Evolutionary conservation across 35 echinoderm and acorn worm species (phyloP), one percentile per base, ranked within the genome.

Genomic region (Apostichopus californicus): DNA sequence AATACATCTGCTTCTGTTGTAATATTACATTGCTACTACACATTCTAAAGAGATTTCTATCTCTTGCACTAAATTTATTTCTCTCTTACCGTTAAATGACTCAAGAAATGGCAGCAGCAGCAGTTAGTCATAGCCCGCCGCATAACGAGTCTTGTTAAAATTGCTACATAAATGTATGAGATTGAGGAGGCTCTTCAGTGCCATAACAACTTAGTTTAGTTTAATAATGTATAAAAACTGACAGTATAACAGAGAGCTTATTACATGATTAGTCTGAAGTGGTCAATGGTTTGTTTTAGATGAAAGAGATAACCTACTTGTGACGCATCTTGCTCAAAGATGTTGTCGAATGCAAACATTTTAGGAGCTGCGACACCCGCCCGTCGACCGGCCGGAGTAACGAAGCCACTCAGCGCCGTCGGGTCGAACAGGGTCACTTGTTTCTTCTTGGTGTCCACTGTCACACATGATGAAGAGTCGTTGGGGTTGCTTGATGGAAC

Each of bases 361-460:
- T 99, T 99, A 17, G 97, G 97, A 18, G 97, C 97, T 4, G 95
- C 93, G 5, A 99, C 95, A 72, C 97, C 97, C 15, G 97, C 93
- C 55, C 97, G 86, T 17, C 97, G 70, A 61, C 90, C 90, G n/a
- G 97, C 95, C 15, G 97, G 88, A 55, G 95, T 95, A 58, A 96
- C 93, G 90, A 93, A 95, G 57, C 93, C 93, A 34, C 77, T 92
- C 80, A 99, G 93, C 81, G 95, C 96, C 18, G 97, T 91, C 6
- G 97, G 97, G 93, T 99, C 97, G 92, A 96, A 99, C 63, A 99
- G 77, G 60, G 97, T 99, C 22, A 99, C 97, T 87, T 99, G 97
- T 55, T 99, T 99, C 86, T 96, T 99, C 92, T 96, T 99, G 34
- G 88, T 90, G 55, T 99, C 97, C 63, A 99, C 95, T 57, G 97